Conservation (phyloP, 2,113 vertebrate genomes). For the Limnothrissa miodon region DNA sequence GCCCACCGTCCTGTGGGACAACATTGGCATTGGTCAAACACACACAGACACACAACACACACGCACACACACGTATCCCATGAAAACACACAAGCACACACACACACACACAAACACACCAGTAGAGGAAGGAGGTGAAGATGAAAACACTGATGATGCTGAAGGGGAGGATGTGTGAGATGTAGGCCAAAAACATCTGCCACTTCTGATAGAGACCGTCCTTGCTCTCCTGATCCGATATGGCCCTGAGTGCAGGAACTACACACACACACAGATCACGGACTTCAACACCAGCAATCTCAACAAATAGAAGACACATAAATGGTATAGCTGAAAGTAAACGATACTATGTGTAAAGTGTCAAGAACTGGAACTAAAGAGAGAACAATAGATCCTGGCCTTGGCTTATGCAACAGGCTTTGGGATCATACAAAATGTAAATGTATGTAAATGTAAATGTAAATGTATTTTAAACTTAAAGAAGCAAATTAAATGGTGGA, state of each 20-base stretch:
- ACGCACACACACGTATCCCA: not conserved
- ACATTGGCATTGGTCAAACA: not conserved
- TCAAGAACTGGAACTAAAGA: too few relatives aligned
- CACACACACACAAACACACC: conserved; percentile 66
- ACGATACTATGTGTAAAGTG: too few relatives aligned
- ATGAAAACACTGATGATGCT: conserved; percentile 80
- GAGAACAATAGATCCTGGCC: too few relatives aligned
- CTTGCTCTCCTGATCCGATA: conserved; percentile 91
- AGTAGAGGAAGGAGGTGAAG: conserved; percentile 87
- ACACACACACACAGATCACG: not conserved
- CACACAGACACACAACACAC: not conserved
- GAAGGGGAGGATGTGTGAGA: conserved; percentile 88
- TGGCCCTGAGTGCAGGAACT: conserved; percentile 86
- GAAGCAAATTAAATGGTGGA: too few relatives aligned
- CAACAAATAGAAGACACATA: not conserved
- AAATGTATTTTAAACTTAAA: too few relatives aligned
- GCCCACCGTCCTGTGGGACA: conserved; percentile 76
- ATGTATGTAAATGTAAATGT: too few relatives aligned
- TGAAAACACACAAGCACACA: not conserved
- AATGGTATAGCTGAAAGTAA: not conserved
- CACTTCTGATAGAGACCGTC: conserved; percentile 93
- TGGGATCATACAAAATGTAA: too few relatives aligned
- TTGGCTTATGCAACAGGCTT: too few relatives aligned
- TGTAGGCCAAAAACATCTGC: conserved; percentile 93
- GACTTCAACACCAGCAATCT: not conserved